Base-by-base conservation (phyloP, 2,113 vertebrate genomes). In the Choloepus hoffmanni region DNA sequence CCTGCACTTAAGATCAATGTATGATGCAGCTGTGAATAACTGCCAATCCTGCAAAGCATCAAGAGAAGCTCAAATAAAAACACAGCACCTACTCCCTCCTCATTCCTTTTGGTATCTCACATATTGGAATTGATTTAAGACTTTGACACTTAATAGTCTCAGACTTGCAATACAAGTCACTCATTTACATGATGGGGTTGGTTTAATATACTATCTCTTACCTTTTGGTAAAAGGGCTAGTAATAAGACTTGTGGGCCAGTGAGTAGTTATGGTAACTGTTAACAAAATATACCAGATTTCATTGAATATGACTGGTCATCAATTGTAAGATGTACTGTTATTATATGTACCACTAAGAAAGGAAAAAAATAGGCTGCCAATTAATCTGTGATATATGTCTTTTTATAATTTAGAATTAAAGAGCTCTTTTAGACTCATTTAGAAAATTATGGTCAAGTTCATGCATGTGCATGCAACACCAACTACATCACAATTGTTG, bases 361-460 rank as follows among this genome's bases (percentile, higher is more conserved):
- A 94, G n/a, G 74, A 53, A 76, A 81, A 89, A 83, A 28, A 55
- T 55, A 36, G 12, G 53, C 40, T 95, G 23, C n/a, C 40, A 91
- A 89, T 72, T 85, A 88, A 68, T 53, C 60, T 74, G 16, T 24
- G 7, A 84, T 48, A 86, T 7, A 40, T 50, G 36, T 21, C 14
- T 60, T 45, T n/a, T 76, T 62, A 28, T 62, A 90, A 67, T 36
- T 92, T 63, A 58, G 19, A 94, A 15, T 84, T 10, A 76, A 86
- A 94, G 26, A 89, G 15, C 11, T 93, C 30, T 92, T 96, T 58
- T 36, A 77, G 53, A 87, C 7, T 84, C 63, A 62, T 83, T 58
- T 93, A 81, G 40, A 96, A 94, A 93, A 91, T 36, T 28, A 76
- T 21, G 33, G 45, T 65, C 67, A 96, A 93, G 68, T 76, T 95